phyloP scores from a whole-genome alignment of 2,888 invertebrate genomes.

The Desoria tigrina region DNA sequence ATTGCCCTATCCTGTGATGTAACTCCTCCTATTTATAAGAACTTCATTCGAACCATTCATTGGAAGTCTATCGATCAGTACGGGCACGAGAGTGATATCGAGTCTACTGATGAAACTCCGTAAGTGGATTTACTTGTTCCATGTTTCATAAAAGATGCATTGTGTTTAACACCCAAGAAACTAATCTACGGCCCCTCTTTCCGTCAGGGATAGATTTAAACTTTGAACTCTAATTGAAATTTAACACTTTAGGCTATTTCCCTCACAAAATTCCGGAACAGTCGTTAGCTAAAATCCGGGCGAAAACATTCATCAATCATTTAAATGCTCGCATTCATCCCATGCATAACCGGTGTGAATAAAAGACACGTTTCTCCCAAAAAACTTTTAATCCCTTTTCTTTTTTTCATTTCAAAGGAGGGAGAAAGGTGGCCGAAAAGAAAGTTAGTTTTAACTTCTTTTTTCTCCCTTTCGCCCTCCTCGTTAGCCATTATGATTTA shows the following conservation, averaged over 20 bases:
- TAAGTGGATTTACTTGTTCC: slow-evolving; percentile 17
- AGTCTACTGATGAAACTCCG: slow-evolving; percentile 31
- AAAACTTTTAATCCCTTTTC: slow-evolving; percentile 19
- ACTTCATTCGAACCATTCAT: slow-evolving; percentile 36
- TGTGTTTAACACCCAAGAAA: too few species aligned
- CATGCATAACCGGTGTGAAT: background rate
- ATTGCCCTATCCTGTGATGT: slow-evolving; percentile 45
- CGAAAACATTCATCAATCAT: slow-evolving; percentile 6
- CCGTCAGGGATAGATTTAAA: too few species aligned
- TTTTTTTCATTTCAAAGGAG: slow-evolving; percentile 12
- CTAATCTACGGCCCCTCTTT: too few species aligned
- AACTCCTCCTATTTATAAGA: slow-evolving; percentile 35
- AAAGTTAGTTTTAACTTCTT: slow-evolving; percentile 8
- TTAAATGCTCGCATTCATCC: slow-evolving; percentile 2
- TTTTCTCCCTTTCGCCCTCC: background rate
- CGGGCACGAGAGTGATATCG: slow-evolving; percentile 48
- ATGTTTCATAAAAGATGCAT: too few species aligned
- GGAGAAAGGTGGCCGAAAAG: slow-evolving; percentile 1
- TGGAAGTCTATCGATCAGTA: slow-evolving; percentile 52
- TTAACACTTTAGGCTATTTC: too few species aligned
- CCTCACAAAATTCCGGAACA: too few species aligned
- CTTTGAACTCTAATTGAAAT: too few species aligned
- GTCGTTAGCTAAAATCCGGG: too few species aligned
- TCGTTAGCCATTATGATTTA: slow-evolving; percentile 21
- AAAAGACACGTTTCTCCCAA: slow-evolving; percentile 1